Percentiles rank a stretch among this genome's conserved stretches.
Evolutionary conservation across 2,888 invertebrate genomes (phyloP).

Genomic region (Automeris io): DNA sequence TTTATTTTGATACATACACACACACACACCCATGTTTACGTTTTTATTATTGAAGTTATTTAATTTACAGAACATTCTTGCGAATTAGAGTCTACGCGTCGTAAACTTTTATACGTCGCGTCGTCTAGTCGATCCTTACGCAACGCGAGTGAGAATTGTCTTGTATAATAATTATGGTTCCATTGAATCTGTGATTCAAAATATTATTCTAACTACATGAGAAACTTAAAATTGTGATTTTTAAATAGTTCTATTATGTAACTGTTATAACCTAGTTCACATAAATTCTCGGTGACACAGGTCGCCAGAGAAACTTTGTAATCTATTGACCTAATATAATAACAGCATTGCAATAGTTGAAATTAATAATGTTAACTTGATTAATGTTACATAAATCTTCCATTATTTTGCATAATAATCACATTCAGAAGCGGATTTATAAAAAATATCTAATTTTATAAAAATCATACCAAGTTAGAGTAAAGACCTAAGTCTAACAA

Average conservation of each 20-base stretch:
- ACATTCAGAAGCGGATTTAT: background rate
- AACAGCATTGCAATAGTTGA: background rate
- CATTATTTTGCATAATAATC: constrained; percentile 17
- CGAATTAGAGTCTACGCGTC: constrained; percentile 18
- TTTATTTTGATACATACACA: constrained; percentile 20
- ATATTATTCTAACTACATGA: constrained; percentile 4
- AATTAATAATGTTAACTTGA: constrained; percentile 14
- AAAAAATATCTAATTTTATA: constrained; percentile 4
- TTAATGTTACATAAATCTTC: constrained; percentile 20
- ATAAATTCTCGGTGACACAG: background rate
- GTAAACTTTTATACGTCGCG: background rate
- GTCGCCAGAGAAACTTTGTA: too few species aligned
- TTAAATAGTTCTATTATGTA: background rate
- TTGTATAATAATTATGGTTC: constrained; percentile 32
- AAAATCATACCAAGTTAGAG: too few species aligned
- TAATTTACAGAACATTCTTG: constrained; percentile 11
- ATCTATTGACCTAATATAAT: constrained; percentile 3
- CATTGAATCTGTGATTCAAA: constrained; percentile 16
- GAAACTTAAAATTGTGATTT: constrained; percentile 1
- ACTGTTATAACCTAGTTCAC: background rate
- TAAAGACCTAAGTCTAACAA: too few species aligned
- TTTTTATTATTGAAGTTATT: constrained; percentile 20
- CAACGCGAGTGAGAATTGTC: constrained; percentile 49
- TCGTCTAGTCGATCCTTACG: constrained; percentile 22
- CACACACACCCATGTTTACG: constrained; percentile 17